Percentiles rank a stretch among this genome's conserved stretches.
These are phyloP conservation scores for Microplitis deprimator DNA, from an alignment of 2,888 invertebrate genomes.

Conservation along the genomic window DNA sequence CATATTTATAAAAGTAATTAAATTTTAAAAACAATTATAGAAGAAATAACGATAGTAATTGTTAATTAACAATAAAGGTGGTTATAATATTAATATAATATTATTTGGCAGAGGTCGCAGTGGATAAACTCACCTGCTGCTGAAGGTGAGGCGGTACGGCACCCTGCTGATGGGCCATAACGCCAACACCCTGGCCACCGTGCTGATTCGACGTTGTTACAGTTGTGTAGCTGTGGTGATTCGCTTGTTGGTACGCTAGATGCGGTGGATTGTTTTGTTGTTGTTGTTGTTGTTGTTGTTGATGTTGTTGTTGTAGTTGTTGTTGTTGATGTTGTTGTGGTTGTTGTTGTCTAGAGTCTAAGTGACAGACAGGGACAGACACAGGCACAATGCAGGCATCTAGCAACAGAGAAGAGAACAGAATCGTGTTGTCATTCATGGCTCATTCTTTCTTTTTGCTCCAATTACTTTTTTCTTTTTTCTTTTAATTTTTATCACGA, in stretches of 20 bases:
- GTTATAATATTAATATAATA: background rate
- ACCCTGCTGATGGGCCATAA: slow-evolving; percentile 68
- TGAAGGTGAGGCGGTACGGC: slow-evolving; percentile 69
- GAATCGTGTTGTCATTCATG: slow-evolving; percentile 72
- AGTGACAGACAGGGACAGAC: slow-evolving; percentile 73
- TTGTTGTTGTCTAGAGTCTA: slow-evolving; percentile 72
- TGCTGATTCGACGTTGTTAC: slow-evolving; percentile 70
- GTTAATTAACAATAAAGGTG: no score
- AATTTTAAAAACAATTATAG: background rate
- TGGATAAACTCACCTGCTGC: slow-evolving; percentile 69
- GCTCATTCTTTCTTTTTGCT: slow-evolving; percentile 61
- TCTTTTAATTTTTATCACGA: slow-evolving; percentile 22
- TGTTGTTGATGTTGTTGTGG: slow-evolving; percentile 54
- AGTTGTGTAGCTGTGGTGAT: slow-evolving; percentile 72
- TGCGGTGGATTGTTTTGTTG: slow-evolving; percentile 72
- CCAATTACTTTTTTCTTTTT: slow-evolving; percentile 15
- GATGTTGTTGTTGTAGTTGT: slow-evolving; percentile 56
- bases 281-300: slow-evolving; percentile 67
- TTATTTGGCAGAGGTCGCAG: slow-evolving; percentile 31
- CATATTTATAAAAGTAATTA: background rate
- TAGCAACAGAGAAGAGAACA: slow-evolving; percentile 89
- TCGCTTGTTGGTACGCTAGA: slow-evolving; percentile 72
- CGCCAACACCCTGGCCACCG: slow-evolving; percentile 63
- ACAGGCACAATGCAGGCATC: slow-evolving; percentile 84
- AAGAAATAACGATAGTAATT: no score